A percentile compares a stretch with the other conserved stretches of the same genome.
phyloP scores from a whole-genome alignment of 64 coral and sea anemone species.

The Actinia tenebrosa region DNA sequence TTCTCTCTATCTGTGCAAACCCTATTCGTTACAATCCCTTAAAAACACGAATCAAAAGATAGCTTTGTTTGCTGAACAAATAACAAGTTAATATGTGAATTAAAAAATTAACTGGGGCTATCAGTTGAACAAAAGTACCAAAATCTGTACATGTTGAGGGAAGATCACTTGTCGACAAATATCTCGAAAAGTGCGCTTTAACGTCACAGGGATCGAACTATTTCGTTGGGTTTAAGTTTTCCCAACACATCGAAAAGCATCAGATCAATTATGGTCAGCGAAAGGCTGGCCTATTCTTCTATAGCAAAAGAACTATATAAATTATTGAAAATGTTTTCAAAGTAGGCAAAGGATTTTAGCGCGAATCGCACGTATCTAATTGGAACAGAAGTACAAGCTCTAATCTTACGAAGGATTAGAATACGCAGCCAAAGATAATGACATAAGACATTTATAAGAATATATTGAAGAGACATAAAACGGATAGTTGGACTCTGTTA shows the following conservation, averaged over 20 bases:
- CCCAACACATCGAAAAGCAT: too few relatives aligned
- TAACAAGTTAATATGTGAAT: constrained; percentile 8
- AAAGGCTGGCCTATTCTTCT: neutral
- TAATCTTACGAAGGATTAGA: neutral
- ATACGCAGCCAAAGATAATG: neutral
- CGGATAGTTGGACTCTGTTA: neutral
- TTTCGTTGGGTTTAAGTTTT: too few relatives aligned
- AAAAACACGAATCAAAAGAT: neutral
- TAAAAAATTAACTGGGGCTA: constrained; percentile 1
- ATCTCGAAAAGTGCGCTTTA: too few relatives aligned
- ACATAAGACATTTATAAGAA: neutral
- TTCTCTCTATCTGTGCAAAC: neutral
- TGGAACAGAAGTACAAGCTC: neutral
- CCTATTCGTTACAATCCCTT: neutral
- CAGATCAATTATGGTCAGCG: neutral
- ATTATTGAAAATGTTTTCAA: neutral
- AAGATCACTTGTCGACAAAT: neutral
- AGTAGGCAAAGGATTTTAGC: neutral
- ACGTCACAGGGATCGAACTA: too few relatives aligned
- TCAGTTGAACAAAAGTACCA: constrained; percentile 9
- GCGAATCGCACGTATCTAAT: neutral
- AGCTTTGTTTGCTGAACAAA: constrained; percentile 12
- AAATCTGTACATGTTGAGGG: neutral
- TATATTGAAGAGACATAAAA: constrained; percentile 1
- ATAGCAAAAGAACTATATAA: neutral